phyloP scores from a whole-genome alignment of 2,888 invertebrate genomes.

The Pachymerium ferrugineum region DNA sequence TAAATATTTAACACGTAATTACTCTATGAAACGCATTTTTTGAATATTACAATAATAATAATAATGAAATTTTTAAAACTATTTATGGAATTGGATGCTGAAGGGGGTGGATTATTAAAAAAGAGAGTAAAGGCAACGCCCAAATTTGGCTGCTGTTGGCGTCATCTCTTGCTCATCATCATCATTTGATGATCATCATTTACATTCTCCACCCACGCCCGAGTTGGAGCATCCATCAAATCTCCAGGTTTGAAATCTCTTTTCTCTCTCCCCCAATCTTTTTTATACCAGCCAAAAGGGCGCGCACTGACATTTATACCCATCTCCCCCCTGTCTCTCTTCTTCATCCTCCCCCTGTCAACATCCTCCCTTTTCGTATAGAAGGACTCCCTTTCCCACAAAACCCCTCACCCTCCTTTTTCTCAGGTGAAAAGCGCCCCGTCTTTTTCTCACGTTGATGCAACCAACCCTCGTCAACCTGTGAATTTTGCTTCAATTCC shows the following conservation, averaged over 20 bases:
- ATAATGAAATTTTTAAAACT: slow-evolving; percentile 22
- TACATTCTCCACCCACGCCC: slow-evolving; percentile 11
- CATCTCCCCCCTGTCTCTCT: neutral
- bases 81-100: slow-evolving; percentile 25
- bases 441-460: slow-evolving; percentile 23
- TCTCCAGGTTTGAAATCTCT: neutral
- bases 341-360: neutral
- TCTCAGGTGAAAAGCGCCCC: slow-evolving; percentile 7
- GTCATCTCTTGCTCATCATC: slow-evolving; percentile 20
- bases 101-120: too few relatives aligned
- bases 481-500: neutral
- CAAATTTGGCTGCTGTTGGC: neutral
- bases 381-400: slow-evolving; percentile 7
- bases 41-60: neutral
- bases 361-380: slow-evolving; percentile 16
- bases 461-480: neutral
- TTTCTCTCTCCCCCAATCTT: neutral
- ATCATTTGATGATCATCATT: slow-evolving; percentile 21
- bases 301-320: slow-evolving; percentile 24
- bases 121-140: neutral
- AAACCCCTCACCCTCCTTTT: slow-evolving; percentile 9
- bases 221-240: slow-evolving; percentile 19
- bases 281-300: neutral
- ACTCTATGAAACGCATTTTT: neutral
- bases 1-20: neutral